A percentile compares a stretch with the other conserved stretches of the same genome.
Evolutionary conservation across 2,797 vertebrate species (phyloP).

Genomic region (Tragopan temminckii): DNA sequence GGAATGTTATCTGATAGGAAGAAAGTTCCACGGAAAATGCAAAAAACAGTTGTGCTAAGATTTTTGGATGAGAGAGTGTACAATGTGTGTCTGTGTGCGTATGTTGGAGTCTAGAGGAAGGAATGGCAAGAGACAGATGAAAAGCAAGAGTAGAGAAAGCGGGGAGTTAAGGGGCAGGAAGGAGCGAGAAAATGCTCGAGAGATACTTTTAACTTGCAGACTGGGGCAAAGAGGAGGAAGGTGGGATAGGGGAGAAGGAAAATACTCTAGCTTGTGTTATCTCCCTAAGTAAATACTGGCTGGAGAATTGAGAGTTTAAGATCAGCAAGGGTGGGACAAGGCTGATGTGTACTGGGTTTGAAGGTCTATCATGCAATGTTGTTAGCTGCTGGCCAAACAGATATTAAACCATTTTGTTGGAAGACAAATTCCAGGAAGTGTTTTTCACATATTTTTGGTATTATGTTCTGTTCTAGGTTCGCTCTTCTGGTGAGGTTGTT

Average conservation of each 20-base stretch:
- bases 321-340: neutral
- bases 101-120: neutral
- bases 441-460: neutral
- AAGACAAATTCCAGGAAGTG: neutral
- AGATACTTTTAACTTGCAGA: neutral
- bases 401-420: neutral
- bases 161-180: neutral
- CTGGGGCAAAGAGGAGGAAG: neutral
- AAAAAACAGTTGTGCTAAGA: neutral
- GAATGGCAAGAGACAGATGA: neutral
- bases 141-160: neutral
- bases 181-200: neutral
- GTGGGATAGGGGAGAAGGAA: neutral
- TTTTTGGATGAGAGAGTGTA: neutral
- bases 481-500: slow-evolving; percentile 89
- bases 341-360: neutral
- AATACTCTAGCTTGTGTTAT: neutral
- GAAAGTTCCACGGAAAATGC: neutral
- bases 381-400: neutral
- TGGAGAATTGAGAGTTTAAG: neutral
- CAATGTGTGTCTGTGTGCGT: neutral
- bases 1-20: neutral
- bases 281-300: neutral
- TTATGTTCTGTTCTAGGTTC: slow-evolving; percentile 84
- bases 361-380: neutral